Evolutionary conservation across 2,888 invertebrate species (phyloP), one percentile per base, ranked within the genome.

Genomic region (Caradrina clavipalpis): DNA sequence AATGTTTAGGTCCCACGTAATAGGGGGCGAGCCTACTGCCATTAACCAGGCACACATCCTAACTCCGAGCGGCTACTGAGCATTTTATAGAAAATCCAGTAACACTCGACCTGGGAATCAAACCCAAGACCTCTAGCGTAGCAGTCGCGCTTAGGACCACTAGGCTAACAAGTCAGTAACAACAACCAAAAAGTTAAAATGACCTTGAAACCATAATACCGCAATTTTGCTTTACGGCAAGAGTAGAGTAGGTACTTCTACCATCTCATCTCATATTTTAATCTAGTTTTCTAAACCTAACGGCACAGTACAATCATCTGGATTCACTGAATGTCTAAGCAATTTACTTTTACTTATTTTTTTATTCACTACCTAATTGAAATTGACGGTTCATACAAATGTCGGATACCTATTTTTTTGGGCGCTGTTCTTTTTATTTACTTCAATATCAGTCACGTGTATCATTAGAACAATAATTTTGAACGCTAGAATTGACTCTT

Each of bases 371-470:
- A 39, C 13, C 60, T 73, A 73, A 79, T 81, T 81, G 61, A 50
- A 77, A 58, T 73, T 49, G 51, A 81, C 78, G 39, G 50, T 49
- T 59, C 50, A 58, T 54, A n/a, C 11, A 49, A 66, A 65, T 39
- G 49, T 55, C 49, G 42, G 21, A 45, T 50, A 55, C 39, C 39
- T 13, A 59, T 53, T 63, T 17, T 54, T 64, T 72, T 55, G 11
- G 45, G 17, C 22, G 11, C 10, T 55, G 35, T 54, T 51, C 47
- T 60, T 66, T 63, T 55, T 60, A n/a, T 21, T 58, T 35, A 54
- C n/a, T 62, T 51, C 17, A 59, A 53, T 56, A 50, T 61, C 51
- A 70, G 50, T 50, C 31, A 17, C 51, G 69, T 57, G 51, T 75
- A 49, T 39, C 15, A 68, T 62, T 78, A 49, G 3, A 19, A 22